phyloP scores from a whole-genome alignment of 2,113 vertebrate genomes.

The Rhinopomastus cyanomelas region DNA sequence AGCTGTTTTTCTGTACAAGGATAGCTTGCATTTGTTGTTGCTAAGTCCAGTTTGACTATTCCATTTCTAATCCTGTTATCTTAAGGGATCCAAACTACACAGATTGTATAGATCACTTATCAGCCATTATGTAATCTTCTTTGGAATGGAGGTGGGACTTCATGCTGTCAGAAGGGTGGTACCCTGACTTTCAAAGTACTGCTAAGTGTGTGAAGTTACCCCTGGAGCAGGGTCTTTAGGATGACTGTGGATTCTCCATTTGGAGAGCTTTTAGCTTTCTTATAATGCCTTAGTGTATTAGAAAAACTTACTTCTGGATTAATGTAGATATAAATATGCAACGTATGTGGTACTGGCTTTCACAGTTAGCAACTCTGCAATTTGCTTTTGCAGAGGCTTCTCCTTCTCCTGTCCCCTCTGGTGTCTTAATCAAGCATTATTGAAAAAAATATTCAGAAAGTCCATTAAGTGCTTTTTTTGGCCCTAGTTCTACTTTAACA shows the following conservation, averaged over 20 bases:
- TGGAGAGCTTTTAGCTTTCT: not conserved
- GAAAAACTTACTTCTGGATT: not conserved
- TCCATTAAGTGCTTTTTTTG: not conserved
- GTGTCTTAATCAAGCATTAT: not conserved
- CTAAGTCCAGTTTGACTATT: not conserved
- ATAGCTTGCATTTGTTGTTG: not conserved
- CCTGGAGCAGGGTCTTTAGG: not conserved
- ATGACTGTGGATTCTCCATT: not conserved
- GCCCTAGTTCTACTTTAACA: not conserved
- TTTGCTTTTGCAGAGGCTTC: not conserved
- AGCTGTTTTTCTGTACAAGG: not conserved
- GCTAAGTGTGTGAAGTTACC: not conserved
- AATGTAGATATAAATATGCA: not conserved
- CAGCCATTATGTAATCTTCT: conserved; percentile 1
- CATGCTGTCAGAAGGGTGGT: not conserved
- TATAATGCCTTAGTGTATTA: not conserved
- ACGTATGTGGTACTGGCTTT: not conserved
- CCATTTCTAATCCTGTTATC: conserved; percentile 36
- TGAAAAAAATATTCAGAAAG: not conserved
- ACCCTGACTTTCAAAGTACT: not conserved
- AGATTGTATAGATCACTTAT: not conserved
- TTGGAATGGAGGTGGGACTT: not conserved
- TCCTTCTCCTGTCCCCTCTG: not conserved
- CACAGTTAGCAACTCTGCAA: not conserved
- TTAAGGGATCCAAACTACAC: not conserved